phyloP scores from a whole-genome alignment of 2,113 vertebrate species.

The Amphiprion percula region DNA sequence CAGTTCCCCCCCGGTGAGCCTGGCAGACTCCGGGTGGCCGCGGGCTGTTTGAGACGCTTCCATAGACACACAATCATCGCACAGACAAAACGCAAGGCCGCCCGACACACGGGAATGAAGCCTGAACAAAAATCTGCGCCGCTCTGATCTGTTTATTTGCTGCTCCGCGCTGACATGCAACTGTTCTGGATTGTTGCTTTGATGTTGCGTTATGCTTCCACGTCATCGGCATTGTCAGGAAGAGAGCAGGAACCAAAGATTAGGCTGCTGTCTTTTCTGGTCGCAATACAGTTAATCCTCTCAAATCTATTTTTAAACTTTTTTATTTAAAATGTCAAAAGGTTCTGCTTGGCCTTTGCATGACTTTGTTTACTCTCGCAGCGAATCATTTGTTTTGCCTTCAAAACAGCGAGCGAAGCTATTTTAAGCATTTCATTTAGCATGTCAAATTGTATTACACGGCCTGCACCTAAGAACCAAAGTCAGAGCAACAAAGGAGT shows the following conservation, averaged over 20 bases:
- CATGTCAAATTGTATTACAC: constrained; percentile 73
- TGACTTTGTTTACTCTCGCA: constrained; percentile 64
- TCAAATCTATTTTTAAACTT: constrained; percentile 68
- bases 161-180: constrained; percentile 37
- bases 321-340: constrained; percentile 65
- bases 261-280: constrained; percentile 13
- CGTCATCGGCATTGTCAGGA: constrained; percentile 50
- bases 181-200: constrained; percentile 64
- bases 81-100: constrained; percentile 27
- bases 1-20: constrained; percentile 19
- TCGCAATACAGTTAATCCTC: constrained; percentile 47
- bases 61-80: constrained; percentile 29
- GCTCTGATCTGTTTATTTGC: constrained; percentile 9
- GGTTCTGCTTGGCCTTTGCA: constrained; percentile 63
- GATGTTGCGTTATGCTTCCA: constrained; percentile 67
- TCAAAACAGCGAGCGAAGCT: constrained; percentile 57
- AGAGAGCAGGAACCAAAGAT: constrained; percentile 49
- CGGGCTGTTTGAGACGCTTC: constrained; percentile 48
- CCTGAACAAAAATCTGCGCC: constrained; percentile 39
- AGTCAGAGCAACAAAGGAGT: constrained; percentile 47
- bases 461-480: constrained; percentile 50
- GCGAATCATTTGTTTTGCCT: constrained; percentile 57
- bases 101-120: constrained; percentile 15
- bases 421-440: constrained; percentile 73
- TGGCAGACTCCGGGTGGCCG: constrained; percentile 49